Base-by-base conservation (phyloP, 2,888 invertebrate species). In the Leptothorax acervorum region DNA sequence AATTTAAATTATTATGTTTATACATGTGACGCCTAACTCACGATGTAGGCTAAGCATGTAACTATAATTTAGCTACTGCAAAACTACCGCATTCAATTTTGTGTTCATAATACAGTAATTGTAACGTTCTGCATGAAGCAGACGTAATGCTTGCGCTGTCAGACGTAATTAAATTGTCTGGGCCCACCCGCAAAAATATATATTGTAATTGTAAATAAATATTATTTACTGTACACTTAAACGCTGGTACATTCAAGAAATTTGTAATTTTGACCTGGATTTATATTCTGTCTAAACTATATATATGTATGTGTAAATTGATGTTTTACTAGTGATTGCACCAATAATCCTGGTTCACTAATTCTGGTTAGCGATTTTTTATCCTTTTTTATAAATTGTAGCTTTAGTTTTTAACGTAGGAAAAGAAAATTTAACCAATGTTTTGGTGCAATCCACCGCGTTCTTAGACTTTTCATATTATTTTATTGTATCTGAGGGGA, bases 171-270 rank as follows among this genome's bases (percentile, higher is more conserved):
- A 28, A 51, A 85, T 86, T 85, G 82, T 89, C 89, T 86, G 91
- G 92, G 89, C 87, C 88, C 88, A 89, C 74, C 82, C 87, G 85
- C 84, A 74, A 85, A 76, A 89, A 88, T 86, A 73, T 86, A 88
- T 87, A 88, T 90, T 92, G 91, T 93, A 92, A 91, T 70, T 94
- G 94, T 94, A 94, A 93, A 94, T 94, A 94, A 93, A 92, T 90
- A 91, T 92, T 85, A 88, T 92, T 92, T 92, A 87, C 90, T 93
- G 91, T 92, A 92, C 91, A 93, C 93, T 94, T 92, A 73, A 45
- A 90, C 84, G 84, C 87, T 88, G 89, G 88, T 87, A 87, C 76
- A 81, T 82, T 84, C 63, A 85, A 82, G 53, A 71, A 78, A 66
- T 45, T 84, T 71, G 82, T 66, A 87, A 82, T 85, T 85, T 76